Evolutionary conservation across 2,888 invertebrate genomes (phyloP).

Genomic region (Drosophila basisetae): DNA sequence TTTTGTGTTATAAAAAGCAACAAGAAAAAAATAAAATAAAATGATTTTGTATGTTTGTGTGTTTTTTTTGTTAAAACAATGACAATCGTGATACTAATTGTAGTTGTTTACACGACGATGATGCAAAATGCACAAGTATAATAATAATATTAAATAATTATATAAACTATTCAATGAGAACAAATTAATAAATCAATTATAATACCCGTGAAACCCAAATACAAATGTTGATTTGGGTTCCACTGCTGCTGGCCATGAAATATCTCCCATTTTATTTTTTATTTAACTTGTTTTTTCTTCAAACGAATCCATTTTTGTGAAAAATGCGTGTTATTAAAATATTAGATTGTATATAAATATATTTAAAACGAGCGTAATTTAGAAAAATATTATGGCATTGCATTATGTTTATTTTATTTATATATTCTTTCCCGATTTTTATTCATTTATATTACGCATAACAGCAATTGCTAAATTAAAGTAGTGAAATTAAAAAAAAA

Average conservation of each 20-base stretch:
- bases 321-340: conserved; percentile 49
- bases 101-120: conserved; percentile 82
- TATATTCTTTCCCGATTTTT: no score
- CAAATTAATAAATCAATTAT: conserved; percentile 54
- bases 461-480: conserved; percentile 60
- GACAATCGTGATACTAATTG: conserved; percentile 86
- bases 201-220: conserved; percentile 16
- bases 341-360: conserved; percentile 57
- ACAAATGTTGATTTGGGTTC: conserved; percentile 7
- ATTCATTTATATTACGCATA: conserved; percentile 37
- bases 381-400: conserved; percentile 40
- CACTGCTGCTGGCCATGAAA: conserved; percentile 30
- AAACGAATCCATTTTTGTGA: conserved; percentile 26
- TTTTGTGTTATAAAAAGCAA: conserved; percentile 1
- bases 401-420: conserved; percentile 28
- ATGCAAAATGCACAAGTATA: conserved; percentile 80
- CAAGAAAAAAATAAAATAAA: background rate
- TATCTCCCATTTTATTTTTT: conserved; percentile 8
- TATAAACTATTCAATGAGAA: conserved; percentile 54
- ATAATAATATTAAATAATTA: conserved; percentile 66
- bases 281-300: conserved; percentile 2
- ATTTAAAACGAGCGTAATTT: conserved; percentile 22
- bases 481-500: conserved; percentile 47
- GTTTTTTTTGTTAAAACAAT: conserved; percentile 75
- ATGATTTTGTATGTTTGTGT: conserved; percentile 4